Evolutionary conservation across 2,113 vertebrate species (phyloP), one percentile per base, ranked within the genome.

Genomic region (Ammodytes marinus): DNA sequence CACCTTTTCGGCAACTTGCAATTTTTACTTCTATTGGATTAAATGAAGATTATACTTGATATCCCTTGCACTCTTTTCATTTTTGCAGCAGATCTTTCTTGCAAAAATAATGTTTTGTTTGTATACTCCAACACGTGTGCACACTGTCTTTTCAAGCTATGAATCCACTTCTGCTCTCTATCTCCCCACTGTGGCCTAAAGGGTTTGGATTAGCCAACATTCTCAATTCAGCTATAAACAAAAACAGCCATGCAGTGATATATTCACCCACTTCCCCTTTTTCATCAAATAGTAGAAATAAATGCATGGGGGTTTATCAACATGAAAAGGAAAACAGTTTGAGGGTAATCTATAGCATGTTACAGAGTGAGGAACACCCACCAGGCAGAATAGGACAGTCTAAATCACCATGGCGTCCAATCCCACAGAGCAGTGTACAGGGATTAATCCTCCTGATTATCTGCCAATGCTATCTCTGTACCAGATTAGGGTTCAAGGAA

Each of bases 391-490:
- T 13, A n/a, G 59, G n/a, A 69, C 60, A 84, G 69, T 74, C 53
- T 35, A 46, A 9, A 69, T 80, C 27, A 1, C 49, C 66, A 53
- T 6, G 1, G 39, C 74, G 10, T 83, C 80, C 85, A 88, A 63
- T 88, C 86, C 70, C 71, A 87, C 70, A 84, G 70, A 75, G 84
- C 73, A 77, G 76, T 54, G 70, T 65, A 19, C 75, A 88, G 46
- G 79, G 80, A 88, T 90, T 91, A 89, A 89, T 89, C 72, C 84
- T 89, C 72, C 84, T 85, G 91, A 93, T 93, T 92, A 93, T 87
- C 74, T 83, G 52, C 0, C 79, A 76, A 17, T 79, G 87, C 86
- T 93, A 91, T 73, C 73, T 84, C 52, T 74, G 73, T 57, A n/a
- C 52, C 58, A 82, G 79, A 81, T 82, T 80, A 81, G 47, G 60